phyloP scores from a whole-genome alignment of 1,140 invertebrate genomes.

The Periplaneta americana region DNA sequence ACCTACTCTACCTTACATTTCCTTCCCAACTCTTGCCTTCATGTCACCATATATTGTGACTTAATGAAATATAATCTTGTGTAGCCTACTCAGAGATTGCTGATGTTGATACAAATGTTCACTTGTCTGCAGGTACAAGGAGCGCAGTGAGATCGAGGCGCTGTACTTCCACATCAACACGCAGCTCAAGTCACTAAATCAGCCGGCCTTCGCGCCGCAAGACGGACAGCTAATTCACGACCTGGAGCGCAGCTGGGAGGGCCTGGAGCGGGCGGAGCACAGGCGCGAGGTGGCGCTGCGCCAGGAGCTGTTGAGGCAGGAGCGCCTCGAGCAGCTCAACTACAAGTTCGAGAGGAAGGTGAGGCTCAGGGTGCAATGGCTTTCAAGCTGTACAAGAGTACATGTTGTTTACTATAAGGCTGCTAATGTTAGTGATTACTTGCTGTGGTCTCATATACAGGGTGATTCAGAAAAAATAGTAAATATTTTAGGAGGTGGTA shows the following conservation, averaged over 20 bases:
- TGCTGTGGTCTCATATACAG: too few relatives aligned
- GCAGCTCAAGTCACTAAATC: slow-evolving; percentile 86
- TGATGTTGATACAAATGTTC: not conserved
- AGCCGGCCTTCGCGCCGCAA: slow-evolving; percentile 82
- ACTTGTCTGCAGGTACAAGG: slow-evolving; percentile 67
- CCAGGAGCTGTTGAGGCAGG: slow-evolving; percentile 87
- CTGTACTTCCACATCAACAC: slow-evolving; percentile 96
- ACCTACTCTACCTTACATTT: too few relatives aligned
- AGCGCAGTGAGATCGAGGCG: slow-evolving; percentile 95
- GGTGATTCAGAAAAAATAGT: too few relatives aligned
- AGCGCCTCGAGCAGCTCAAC: slow-evolving; percentile 90
- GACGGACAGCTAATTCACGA: slow-evolving; percentile 90
- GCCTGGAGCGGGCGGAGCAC: slow-evolving; percentile 92
- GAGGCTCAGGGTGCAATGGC: too few relatives aligned
- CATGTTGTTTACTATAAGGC: too few relatives aligned
- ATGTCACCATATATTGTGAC: too few relatives aligned
- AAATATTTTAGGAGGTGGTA: too few relatives aligned
- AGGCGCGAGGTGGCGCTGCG: slow-evolving; percentile 86
- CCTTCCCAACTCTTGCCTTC: too few relatives aligned
- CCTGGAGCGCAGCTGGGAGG: slow-evolving; percentile 88
- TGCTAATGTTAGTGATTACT: too few relatives aligned
- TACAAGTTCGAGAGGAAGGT: slow-evolving; percentile 95
- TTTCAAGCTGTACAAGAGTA: too few relatives aligned
- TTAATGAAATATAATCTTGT: not conserved
- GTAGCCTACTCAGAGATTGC: not conserved